Percentiles rank a stretch among this genome's conserved stretches.
Evolutionary conservation across 2,797 vertebrate species (phyloP).

Genomic region (Crocodylus rhombifer): DNA sequence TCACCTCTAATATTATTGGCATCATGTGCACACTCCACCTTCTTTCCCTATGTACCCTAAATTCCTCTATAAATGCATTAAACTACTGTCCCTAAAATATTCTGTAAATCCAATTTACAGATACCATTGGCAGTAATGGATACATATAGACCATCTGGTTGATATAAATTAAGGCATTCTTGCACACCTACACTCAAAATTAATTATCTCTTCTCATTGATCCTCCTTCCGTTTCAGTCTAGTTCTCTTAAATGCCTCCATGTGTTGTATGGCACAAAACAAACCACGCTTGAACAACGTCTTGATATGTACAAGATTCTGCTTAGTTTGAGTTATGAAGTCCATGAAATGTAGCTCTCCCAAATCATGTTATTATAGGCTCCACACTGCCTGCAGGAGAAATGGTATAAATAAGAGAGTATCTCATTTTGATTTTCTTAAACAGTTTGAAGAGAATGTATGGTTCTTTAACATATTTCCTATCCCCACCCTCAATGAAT

Average conservation of each 20-base stretch:
- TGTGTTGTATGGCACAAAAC: conserved; percentile 17
- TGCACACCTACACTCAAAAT: conserved; percentile 13
- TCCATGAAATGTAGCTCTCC: not conserved
- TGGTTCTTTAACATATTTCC: not conserved
- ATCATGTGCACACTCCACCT: not conserved
- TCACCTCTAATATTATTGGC: not conserved
- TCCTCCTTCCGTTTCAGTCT: conserved; percentile 32
- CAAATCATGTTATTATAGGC: not conserved
- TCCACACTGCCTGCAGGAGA: not conserved
- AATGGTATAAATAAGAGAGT: not conserved
- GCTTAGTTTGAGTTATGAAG: not conserved
- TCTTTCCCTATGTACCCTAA: not conserved
- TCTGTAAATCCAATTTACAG: not conserved
- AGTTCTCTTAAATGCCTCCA: conserved; percentile 28
- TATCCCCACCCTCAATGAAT: not conserved
- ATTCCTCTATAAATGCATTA: not conserved
- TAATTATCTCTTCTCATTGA: conserved; percentile 23
- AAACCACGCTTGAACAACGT: conserved; percentile 4
- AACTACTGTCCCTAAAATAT: not conserved
- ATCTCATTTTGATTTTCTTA: not conserved
- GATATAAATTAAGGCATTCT: conserved; percentile 25
- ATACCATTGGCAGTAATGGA: not conserved
- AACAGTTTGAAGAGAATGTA: not conserved
- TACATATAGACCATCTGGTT: conserved; percentile 16
- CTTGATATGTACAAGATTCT: not conserved